Evolutionary conservation across 2,888 invertebrate species (phyloP).

Genomic region (Himalopsyche tibetana): DNA sequence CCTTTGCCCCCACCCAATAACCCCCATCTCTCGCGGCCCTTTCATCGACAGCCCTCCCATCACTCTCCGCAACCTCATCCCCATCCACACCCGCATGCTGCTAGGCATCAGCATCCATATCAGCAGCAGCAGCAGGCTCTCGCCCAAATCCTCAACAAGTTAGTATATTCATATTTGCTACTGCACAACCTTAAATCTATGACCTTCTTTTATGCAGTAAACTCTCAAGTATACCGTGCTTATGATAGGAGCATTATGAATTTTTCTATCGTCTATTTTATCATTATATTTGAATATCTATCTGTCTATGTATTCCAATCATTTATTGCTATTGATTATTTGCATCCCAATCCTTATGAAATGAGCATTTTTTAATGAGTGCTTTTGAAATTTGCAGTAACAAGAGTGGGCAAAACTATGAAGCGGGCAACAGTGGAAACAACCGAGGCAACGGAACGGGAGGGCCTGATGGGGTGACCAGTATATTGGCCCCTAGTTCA

Average conservation of each 20-base stretch:
- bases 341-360: too few relatives aligned
- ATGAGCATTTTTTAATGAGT: not conserved
- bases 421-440: constrained; percentile 53
- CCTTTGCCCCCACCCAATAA: constrained; percentile 84
- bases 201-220: too few relatives aligned
- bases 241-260: too few relatives aligned
- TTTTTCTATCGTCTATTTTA: too few relatives aligned
- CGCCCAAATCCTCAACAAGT: constrained; percentile 63
- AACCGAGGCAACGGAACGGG: constrained; percentile 59
- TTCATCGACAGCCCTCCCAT: constrained; percentile 68
- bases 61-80: constrained; percentile 44
- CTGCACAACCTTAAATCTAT: too few relatives aligned
- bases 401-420: constrained; percentile 57
- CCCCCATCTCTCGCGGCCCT: constrained; percentile 81
- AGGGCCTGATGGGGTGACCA: constrained; percentile 66
- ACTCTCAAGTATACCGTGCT: too few relatives aligned
- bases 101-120: constrained; percentile 66
- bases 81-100: constrained; percentile 42
- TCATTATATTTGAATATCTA: too few relatives aligned
- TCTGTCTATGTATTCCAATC: too few relatives aligned
- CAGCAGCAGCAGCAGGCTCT: constrained; percentile 64
- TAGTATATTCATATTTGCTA: constrained; percentile 41
- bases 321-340: too few relatives aligned
- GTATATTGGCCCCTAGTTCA: constrained; percentile 69
- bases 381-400: constrained; percentile 57